Conservation (phyloP, 2,888 invertebrate genomes). For the Cerceris ruficornis region DNA sequence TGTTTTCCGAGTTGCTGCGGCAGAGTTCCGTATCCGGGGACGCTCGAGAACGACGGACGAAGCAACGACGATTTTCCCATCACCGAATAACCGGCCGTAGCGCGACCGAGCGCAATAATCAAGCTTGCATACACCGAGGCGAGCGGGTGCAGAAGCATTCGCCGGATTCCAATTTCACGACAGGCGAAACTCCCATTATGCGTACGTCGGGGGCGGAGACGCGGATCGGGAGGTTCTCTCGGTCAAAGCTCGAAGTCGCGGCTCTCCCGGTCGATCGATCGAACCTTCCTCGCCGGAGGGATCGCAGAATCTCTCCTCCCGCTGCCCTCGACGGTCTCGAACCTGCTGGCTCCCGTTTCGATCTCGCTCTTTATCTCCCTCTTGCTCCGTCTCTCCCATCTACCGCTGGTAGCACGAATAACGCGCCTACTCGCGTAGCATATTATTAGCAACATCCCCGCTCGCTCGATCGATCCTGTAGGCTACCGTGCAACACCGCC, state of each 20-base stretch:
- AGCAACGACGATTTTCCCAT: constrained; percentile 1
- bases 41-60: background rate
- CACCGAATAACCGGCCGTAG: background rate
- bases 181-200: constrained; percentile 60
- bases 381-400: constrained; percentile 11
- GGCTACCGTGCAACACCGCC: constrained; percentile 65
- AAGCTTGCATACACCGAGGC: constrained; percentile 35
- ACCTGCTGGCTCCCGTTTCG: constrained; percentile 43
- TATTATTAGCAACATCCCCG: constrained; percentile 72
- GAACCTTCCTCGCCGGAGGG: constrained; percentile 36
- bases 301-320: constrained; percentile 31
- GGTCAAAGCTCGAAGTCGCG: constrained; percentile 62
- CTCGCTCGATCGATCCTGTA: constrained; percentile 58
- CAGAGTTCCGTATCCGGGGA: too few species aligned
- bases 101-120: constrained; percentile 48
- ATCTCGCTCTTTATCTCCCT: constrained; percentile 26
- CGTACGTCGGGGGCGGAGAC: constrained; percentile 57
- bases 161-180: constrained; percentile 66
- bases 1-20: too few species aligned
- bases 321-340: constrained; percentile 19
- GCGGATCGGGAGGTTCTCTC: constrained; percentile 40
- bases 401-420: constrained; percentile 59
- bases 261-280: constrained; percentile 56
- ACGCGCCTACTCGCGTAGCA: constrained; percentile 68
- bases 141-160: constrained; percentile 55